Evolutionary conservation across 64 coral and sea anemone species (phyloP).

Genomic region (Stichodactyla mertensii): DNA sequence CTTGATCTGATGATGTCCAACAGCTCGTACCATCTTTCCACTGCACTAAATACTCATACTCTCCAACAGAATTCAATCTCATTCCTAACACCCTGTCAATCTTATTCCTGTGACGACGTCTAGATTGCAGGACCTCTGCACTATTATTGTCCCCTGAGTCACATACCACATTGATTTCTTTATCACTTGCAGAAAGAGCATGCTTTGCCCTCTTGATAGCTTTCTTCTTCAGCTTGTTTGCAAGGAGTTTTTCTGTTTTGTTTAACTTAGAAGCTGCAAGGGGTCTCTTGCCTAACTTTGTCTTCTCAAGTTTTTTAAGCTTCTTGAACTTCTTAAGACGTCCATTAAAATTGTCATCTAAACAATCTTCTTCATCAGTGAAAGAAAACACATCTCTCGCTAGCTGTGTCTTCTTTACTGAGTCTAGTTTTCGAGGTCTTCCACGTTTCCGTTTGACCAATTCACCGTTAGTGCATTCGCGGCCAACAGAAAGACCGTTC

Average conservation of each 20-base stretch:
- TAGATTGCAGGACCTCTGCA: conserved; percentile 36
- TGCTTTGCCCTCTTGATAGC: conserved; percentile 63
- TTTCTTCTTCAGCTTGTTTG: conserved; percentile 72
- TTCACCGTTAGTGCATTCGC: conserved; percentile 42
- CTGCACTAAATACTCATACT: conserved; percentile 88
- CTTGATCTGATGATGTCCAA: conserved; percentile 68
- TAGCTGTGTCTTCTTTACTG: conserved; percentile 15
- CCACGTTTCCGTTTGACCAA: conserved; percentile 71
- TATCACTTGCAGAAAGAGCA: conserved; percentile 45
- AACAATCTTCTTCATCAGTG: conserved; percentile 64
- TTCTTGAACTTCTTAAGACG: conserved; percentile 25
- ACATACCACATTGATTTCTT: conserved; percentile 9
- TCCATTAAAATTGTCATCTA: conserved; percentile 8
- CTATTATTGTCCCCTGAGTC: conserved; percentile 18
- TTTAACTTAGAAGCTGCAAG: conserved; percentile 52
- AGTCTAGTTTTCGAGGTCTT: conserved; percentile 64
- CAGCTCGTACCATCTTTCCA: conserved; percentile 95
- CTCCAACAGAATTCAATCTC: conserved; percentile 50
- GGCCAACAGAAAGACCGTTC: conserved; percentile 50
- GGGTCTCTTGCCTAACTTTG: conserved; percentile 56
- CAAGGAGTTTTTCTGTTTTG: conserved; percentile 44
- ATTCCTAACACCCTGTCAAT: conserved; percentile 79
- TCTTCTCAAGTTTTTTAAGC: conserved; percentile 60
- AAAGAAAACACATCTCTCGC: conserved; percentile 66
- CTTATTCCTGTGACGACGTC: conserved; percentile 67